phyloP scores from a whole-genome alignment of 2,888 invertebrate genomes.

The Gerris lacustris region DNA sequence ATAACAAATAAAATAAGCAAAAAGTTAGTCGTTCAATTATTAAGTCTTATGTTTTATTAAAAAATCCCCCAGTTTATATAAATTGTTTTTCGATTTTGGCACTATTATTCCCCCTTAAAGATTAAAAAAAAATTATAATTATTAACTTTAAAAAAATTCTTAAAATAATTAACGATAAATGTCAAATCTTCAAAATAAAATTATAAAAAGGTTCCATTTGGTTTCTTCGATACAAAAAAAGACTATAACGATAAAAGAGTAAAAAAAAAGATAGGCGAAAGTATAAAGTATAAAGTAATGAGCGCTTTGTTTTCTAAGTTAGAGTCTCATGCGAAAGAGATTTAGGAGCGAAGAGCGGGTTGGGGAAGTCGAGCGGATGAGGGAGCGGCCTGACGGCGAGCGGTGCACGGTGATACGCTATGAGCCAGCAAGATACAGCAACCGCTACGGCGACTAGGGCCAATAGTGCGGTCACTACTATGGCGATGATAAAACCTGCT shows the following conservation, averaged over 20 bases:
- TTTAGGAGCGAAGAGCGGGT: constrained; percentile 63
- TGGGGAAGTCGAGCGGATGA: constrained; percentile 90
- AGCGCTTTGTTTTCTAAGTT: neutral
- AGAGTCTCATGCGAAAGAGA: neutral
- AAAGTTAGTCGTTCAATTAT: too few species aligned
- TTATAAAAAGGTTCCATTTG: neutral
- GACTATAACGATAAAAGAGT: neutral
- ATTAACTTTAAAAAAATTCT: too few species aligned
- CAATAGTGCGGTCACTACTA: constrained; percentile 80
- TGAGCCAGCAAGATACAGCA: constrained; percentile 88
- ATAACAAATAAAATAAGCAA: too few species aligned
- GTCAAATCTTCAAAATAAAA: neutral
- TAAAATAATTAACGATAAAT: too few species aligned
- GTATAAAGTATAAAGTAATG: neutral
- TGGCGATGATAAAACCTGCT: constrained; percentile 81
- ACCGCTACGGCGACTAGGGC: constrained; percentile 88
- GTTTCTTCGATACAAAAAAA: neutral
- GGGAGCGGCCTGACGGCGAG: constrained; percentile 80
- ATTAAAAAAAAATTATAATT: too few species aligned
- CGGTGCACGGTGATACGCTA: constrained; percentile 69
- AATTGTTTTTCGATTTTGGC: too few species aligned
- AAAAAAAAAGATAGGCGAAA: neutral
- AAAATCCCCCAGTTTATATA: too few species aligned
- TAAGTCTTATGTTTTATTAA: too few species aligned
- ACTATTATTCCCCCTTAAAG: too few species aligned